phyloP scores from a whole-genome alignment of 2,113 vertebrate genomes.

The Toxostoma redivivum region DNA sequence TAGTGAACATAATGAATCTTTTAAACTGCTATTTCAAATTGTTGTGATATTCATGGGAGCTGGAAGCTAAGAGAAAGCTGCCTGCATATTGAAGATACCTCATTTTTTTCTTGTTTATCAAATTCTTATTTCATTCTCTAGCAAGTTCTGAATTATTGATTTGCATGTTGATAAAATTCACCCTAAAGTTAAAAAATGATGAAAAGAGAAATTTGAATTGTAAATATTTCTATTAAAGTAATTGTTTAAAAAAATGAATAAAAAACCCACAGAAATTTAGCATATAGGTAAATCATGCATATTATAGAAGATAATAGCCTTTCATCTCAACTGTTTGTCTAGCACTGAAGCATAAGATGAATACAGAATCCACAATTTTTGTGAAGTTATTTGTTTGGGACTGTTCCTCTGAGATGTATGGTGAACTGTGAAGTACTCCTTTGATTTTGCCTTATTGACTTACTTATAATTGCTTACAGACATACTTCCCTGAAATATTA shows the following conservation, averaged over 20 bases:
- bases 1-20: neutral
- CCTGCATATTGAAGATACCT: neutral
- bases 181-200: conserved; percentile 15
- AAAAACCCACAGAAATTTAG: neutral
- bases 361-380: neutral
- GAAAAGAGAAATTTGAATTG: conserved; percentile 25
- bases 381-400: neutral
- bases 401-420: neutral
- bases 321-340: neutral
- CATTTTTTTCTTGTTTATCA: conserved; percentile 3
- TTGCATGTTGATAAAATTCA: conserved; percentile 17
- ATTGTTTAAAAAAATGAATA: conserved; percentile 26
- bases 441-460: neutral
- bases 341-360: neutral
- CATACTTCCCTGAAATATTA: neutral
- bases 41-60: neutral
- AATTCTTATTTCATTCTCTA: neutral
- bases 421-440: neutral
- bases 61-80: neutral
- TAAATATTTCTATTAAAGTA: conserved; percentile 43
- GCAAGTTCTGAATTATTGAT: conserved; percentile 52
- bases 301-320: neutral
- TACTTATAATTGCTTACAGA: neutral
- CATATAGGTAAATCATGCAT: neutral
- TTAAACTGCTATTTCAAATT: neutral